These are phyloP conservation scores for Sarcoramphus papa DNA, from an alignment of 2,797 vertebrate genomes.

Conservation along the genomic window DNA sequence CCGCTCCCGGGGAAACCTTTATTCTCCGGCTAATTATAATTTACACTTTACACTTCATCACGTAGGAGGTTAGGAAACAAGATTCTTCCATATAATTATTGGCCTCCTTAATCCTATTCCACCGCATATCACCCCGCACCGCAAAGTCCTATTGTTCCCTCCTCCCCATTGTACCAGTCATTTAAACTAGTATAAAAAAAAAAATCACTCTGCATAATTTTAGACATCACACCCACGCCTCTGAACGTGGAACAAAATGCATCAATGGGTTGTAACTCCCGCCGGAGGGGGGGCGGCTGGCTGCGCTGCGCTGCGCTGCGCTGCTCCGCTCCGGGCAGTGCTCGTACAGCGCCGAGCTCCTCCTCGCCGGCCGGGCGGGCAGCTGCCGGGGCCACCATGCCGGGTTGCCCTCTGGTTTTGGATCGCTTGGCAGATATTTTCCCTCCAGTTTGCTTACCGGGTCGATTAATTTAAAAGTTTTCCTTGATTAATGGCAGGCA, in stretches of 20 bases:
- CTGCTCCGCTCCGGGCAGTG: background rate
- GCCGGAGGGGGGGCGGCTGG: background rate
- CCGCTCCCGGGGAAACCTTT: background rate
- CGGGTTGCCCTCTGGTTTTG: background rate
- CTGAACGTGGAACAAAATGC: background rate
- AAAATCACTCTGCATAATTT: background rate
- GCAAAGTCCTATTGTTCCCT: background rate
- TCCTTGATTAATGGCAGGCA: background rate
- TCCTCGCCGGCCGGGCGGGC: background rate
- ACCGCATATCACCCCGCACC: background rate
- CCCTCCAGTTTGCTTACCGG: conserved; percentile 35
- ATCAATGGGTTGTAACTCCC: background rate
- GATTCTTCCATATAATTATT: background rate
- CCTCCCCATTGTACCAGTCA: background rate
- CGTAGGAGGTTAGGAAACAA: background rate
- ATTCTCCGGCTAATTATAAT: background rate
- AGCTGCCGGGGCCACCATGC: background rate
- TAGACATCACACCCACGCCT: background rate
- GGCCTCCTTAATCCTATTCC: background rate
- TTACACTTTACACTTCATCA: background rate
- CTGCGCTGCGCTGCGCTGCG: background rate
- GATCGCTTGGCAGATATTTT: background rate
- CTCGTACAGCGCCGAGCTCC: background rate
- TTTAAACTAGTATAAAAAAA: background rate
- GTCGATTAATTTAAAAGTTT: background rate